These are phyloP conservation scores for Watsonalla binaria DNA, from an alignment of 2,888 invertebrate species.

Conservation along the genomic window DNA sequence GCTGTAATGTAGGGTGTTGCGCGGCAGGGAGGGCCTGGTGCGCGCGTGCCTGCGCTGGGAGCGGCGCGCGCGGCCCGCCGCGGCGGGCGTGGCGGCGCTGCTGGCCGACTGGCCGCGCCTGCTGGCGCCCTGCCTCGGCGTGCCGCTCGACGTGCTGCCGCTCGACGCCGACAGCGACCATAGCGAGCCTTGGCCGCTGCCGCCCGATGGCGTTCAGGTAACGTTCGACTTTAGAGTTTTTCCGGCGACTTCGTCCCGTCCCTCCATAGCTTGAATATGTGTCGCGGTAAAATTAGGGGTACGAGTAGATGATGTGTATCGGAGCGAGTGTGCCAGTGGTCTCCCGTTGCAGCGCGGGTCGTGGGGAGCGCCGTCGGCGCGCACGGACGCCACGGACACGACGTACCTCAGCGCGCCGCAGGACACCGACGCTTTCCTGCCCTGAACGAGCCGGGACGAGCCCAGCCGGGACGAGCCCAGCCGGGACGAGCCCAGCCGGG, in stretches of 20 bases:
- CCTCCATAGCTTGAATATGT: not conserved
- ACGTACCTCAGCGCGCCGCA: conserved; percentile 54
- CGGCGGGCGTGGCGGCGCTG: conserved; percentile 89
- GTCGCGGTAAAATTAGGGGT: too few species aligned
- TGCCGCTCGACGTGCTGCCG: conserved; percentile 85
- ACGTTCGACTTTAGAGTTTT: too few species aligned
- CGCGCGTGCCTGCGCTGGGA: conserved; percentile 89
- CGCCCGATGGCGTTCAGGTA: conserved; percentile 41
- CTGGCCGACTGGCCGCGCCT: conserved; percentile 87
- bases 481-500: not conserved
- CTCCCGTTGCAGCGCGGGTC: conserved; percentile 44
- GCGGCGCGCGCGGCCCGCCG: conserved; percentile 83
- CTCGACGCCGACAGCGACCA: conserved; percentile 68
- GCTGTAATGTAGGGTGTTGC: not conserved
- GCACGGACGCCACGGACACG: conserved; percentile 40
- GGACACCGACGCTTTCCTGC: conserved; percentile 41
- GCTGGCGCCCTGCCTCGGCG: conserved; percentile 87
- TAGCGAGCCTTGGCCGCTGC: conserved; percentile 32
- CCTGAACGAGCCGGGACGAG: conserved; percentile 3
- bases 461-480: not conserved
- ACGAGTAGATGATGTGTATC: not conserved
- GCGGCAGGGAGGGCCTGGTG: conserved; percentile 83
- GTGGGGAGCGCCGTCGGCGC: conserved; percentile 51
- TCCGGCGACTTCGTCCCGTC: not conserved
- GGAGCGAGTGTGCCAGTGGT: conserved; percentile 20